A percentile compares a stretch with the other conserved stretches of the same genome.
Conservation (phyloP, 2,113 vertebrate genomes). For the Nyctibius bracteatus region DNA sequence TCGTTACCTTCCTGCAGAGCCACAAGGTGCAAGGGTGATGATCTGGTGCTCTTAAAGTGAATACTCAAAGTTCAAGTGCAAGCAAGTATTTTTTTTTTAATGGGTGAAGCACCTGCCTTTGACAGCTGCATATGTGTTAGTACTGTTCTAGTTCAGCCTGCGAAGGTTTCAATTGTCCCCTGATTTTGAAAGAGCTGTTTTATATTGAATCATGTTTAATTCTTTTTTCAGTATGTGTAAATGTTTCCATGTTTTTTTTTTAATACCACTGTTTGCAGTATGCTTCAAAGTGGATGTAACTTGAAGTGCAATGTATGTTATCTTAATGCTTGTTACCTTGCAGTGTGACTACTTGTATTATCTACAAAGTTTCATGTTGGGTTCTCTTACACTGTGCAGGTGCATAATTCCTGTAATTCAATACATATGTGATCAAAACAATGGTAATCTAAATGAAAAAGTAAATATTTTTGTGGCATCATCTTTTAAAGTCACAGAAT, state of each 20-base stretch:
- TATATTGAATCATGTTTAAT: background rate
- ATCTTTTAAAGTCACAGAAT: background rate
- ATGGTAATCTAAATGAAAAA: background rate
- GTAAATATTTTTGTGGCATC: background rate
- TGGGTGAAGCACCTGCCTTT: background rate
- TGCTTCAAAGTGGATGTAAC: background rate
- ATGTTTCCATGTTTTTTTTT: background rate
- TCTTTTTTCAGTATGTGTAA: background rate
- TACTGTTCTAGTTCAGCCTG: background rate
- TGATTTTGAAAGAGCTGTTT: background rate
- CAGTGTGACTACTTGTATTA: background rate
- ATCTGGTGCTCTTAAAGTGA: background rate
- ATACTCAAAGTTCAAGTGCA: background rate
- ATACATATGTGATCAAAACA: accelerated
- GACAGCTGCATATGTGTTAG: background rate
- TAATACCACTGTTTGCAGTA: background rate
- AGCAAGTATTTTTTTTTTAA: background rate
- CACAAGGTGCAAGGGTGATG: background rate
- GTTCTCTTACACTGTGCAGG: too few species aligned
- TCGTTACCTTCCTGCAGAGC: background rate
- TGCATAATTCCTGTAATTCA: background rate
- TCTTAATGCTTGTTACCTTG: background rate
- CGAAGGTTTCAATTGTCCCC: background rate
- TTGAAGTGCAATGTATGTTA: background rate
- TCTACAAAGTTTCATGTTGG: background rate